Base-by-base conservation (phyloP, 2,113 vertebrate species). In the Platycercus adscitus region DNA sequence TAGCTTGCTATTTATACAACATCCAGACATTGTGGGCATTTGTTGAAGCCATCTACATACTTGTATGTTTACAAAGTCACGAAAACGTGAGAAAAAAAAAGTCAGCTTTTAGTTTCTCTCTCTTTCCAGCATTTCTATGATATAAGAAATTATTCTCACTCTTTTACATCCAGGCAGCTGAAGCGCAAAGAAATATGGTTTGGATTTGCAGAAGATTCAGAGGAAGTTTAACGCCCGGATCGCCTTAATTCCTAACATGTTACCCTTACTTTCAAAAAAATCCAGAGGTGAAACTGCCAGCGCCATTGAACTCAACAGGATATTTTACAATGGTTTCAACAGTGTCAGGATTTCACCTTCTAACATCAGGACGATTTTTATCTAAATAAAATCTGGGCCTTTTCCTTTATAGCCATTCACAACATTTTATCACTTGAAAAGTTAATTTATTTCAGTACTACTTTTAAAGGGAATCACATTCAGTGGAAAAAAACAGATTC, bases 171-270 rank as follows among this genome's bases (percentile, higher is more conserved):
- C 78, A 72, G 29, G 63, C 75, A 91, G 70, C 39, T 56, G n/a
- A 92, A 55, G 80, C 29, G 79, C 47, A 79, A 83, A 91, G 88
- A 91, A 93, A 91, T 87, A 77, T 89, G 88, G 83, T 92, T 91
- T 64, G 46, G 85, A 92, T 96, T 97, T 97, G 78, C 92, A 96
- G 94, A 90, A 96, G 64, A 77, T 88, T 91, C 71, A 91, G 73
- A 86, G 82, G 85, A 90, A 94, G 76, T 93, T 83, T 81, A 89
- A 91, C 47, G 55, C 64, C 50, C 43, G 47, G 64, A 94, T 78
- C 17, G 7, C 65, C 91, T 96, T 97, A 96, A 95, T 97, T 93
- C 94, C 77, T 91, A 97, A 95, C 95, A 95, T 83, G 91, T 91
- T 95, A 95, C 61, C 58, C 81, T 91, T 79, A 86, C 91, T 95